Base-by-base conservation (phyloP, 2,888 invertebrate genomes). In the Limnephilus rhombicus region DNA sequence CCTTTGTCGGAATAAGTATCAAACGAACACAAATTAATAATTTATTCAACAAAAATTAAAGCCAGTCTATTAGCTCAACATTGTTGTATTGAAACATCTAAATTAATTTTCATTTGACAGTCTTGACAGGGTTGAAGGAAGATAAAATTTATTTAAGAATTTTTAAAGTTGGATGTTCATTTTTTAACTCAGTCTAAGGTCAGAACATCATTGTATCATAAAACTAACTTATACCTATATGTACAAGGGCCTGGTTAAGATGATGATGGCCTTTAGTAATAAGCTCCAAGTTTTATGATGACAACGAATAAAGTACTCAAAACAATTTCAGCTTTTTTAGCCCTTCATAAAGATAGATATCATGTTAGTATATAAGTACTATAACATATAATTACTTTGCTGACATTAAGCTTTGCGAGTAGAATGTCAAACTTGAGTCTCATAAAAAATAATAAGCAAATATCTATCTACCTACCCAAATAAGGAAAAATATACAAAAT, bases 71-170 rank as follows among this genome's bases (percentile, higher is more conserved):
- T 89, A 87, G 91, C 53, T 90, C 92, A 88, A 93, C 93, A 93
- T 86, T 92, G 93, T 93, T 92, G 92, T 81, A 86, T 92, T 91
- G 88, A 92, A 93, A 93, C 93, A 92, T 93, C 93, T 93, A 93
- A 93, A 93, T 93, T 93, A 93, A 80, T 89, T 37, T 34, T 37
- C 18, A 24, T 88, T 4, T 13, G 68, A 88, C 80, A 31, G 37
- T 24, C 68, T 4, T 13, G 86, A 86, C 9, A 83, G n/a, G 86
- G 49, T 41, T 29, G n/a, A 41, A 41, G 49, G 68, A 68, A 4
- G 24, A n/a, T 24, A 24, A 68, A n/a, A 7, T 68, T 68, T 53
- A 53, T 68, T 68, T n/a, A 68, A n/a, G 9, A n/a, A 68, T 24
- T 68, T 68, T 68, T 9, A 68, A 24, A 24, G 9, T 68, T 68